Evolutionary conservation across 2,113 vertebrate species (phyloP), one percentile per base, ranked within the genome.

Genomic region (Sphaerodactylus townsendi): DNA sequence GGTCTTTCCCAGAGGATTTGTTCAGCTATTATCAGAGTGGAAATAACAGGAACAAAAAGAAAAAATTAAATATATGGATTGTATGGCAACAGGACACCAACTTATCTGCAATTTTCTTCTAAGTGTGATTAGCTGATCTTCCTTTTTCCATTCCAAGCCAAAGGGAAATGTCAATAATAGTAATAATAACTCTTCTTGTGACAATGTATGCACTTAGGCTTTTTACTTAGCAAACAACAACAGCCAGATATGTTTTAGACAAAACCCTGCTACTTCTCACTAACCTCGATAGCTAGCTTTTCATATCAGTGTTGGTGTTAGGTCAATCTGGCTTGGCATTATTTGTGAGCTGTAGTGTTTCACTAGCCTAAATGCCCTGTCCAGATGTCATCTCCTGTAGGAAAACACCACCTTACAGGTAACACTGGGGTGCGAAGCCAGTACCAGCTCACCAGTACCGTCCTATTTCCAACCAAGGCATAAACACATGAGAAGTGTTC

Each of bases 191-290:
- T 4, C 11, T 5, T 4, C 2, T 9, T 0, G 11, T 2, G 50
- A 79, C 87, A 0, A 73, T 28, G 28, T 15, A 62, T 70, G 83
- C 44, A 19, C 9, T 13, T 74, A 62, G 0, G 0, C 37, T 28
- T 74, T 35, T 83, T 86, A 10, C 50, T 79, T 3, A 3, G 77
- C 74, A 66, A 76, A 87, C 87, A 77, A 87, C 87, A 77, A 13
- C 77, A 1, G 33, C 7, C 62, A 44, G n/a, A n/a, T 1, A 87
- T 77, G 1, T 46, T 30, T n/a, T n/a, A 53, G 30, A 79, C 4
- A 50, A 53, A 77, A 13, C 1, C n/a, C 56, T 68, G 86, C 90
- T 85, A 6, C 11, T 78, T 72, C n/a, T 35, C 2, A 87, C 25
- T 35, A 65, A 84, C 44, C n/a, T 78, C 21, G 4, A 53, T 28